Percentiles rank a stretch among this genome's conserved stretches.
phyloP scores from a whole-genome alignment of 2,797 vertebrate species.

The Paedocypris micromegethes region DNA sequence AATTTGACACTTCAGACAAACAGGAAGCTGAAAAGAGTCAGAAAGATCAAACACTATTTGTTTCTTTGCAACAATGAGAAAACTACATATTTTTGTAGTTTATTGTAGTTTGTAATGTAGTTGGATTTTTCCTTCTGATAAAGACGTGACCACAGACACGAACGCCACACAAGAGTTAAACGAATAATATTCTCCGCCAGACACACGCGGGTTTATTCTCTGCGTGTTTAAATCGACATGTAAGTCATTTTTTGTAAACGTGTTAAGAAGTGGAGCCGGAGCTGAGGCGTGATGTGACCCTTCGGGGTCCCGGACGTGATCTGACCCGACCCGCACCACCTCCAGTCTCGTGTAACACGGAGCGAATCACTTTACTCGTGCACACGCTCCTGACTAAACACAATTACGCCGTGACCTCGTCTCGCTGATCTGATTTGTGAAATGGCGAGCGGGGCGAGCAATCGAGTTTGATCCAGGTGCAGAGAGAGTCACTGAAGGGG shows the following conservation, averaged over 20 bases:
- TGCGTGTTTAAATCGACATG: neutral
- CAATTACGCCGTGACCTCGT: conserved; percentile 29
- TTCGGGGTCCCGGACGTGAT: neutral
- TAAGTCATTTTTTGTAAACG: conserved; percentile 5
- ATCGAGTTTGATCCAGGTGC: conserved; percentile 37
- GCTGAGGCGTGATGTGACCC: conserved; percentile 9
- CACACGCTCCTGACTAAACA: conserved; percentile 29
- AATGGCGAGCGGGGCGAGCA: conserved; percentile 26
- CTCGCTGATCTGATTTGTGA: conserved; percentile 34
- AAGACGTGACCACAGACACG: too few relatives aligned
- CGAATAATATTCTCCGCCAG: too few relatives aligned
- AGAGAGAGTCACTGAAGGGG: conserved; percentile 21
- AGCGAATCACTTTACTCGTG: conserved; percentile 29
- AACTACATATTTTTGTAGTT: too few relatives aligned
- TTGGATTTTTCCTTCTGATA: too few relatives aligned
- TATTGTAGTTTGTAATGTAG: too few relatives aligned
- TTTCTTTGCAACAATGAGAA: too few relatives aligned
- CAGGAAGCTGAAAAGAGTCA: too few relatives aligned
- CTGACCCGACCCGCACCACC: conserved; percentile 9
- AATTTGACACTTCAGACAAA: too few relatives aligned
- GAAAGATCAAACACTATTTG: too few relatives aligned
- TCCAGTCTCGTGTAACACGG: conserved; percentile 24
- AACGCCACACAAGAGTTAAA: too few relatives aligned
- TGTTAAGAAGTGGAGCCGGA: neutral
- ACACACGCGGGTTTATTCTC: too few relatives aligned